Evolutionary conservation across 1,140 invertebrate species (phyloP).

Genomic region (Drosophila mayri): DNA sequence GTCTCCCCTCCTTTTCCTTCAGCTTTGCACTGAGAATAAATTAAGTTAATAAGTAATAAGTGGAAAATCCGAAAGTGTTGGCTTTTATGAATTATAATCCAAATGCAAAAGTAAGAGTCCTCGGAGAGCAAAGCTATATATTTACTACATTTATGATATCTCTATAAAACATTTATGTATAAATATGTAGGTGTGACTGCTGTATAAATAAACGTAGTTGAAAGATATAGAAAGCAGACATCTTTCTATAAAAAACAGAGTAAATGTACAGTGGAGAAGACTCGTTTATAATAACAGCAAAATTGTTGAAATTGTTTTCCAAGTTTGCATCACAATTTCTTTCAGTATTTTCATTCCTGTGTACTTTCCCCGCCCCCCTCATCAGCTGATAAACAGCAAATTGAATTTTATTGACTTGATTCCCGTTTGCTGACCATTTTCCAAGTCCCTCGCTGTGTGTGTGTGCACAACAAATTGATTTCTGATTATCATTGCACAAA

Average conservation of each 20-base stretch:
- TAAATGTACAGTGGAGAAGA: not conserved
- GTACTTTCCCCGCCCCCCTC: slow-evolving; percentile 3
- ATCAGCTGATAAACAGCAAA: slow-evolving; percentile 72
- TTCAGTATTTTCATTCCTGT: not conserved
- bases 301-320: not conserved
- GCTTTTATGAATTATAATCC: too few relatives aligned
- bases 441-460: slow-evolving; percentile 13
- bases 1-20: not conserved
- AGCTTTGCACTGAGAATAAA: not conserved
- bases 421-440: slow-evolving; percentile 63
- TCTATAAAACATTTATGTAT: too few relatives aligned
- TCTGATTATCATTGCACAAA: slow-evolving; percentile 79
- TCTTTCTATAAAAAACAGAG: not conserved
- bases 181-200: too few relatives aligned
- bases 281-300: not conserved
- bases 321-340: not conserved
- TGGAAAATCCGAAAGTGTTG: not conserved
- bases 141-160: not conserved
- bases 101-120: too few relatives aligned
- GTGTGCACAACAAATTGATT: slow-evolving; percentile 75
- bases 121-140: not conserved
- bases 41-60: not conserved
- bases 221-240: not conserved
- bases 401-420: slow-evolving; percentile 80
- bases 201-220: not conserved